A percentile compares a stretch with the other conserved stretches of the same genome.
phyloP scores from a whole-genome alignment of 2,797 vertebrate species.

The Myotis vivesi region DNA sequence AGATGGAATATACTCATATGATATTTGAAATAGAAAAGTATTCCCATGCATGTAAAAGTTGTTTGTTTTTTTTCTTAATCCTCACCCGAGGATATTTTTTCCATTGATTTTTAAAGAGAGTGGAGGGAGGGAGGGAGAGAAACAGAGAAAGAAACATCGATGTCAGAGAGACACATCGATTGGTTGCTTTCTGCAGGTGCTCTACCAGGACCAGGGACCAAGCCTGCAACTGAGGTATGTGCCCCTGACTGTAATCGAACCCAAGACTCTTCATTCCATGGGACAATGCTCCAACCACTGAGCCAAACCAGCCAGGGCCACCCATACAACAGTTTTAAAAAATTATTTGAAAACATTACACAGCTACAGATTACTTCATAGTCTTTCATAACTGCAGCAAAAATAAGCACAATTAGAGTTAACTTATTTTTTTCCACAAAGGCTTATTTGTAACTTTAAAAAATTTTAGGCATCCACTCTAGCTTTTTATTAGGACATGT shows the following conservation, averaged over 20 bases:
- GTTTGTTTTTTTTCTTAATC: too few species aligned
- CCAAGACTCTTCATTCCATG: too few species aligned
- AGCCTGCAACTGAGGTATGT: too few species aligned
- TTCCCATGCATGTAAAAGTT: background rate
- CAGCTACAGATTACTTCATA: background rate
- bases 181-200: too few species aligned
- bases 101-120: too few species aligned
- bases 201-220: too few species aligned
- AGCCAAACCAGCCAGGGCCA: background rate
- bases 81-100: too few species aligned
- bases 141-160: too few species aligned
- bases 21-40: background rate
- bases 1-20: background rate
- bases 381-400: background rate
- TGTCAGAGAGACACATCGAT: too few species aligned
- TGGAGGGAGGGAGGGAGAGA: too few species aligned
- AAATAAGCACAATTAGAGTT: constrained; percentile 6
- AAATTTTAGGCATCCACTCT: background rate
- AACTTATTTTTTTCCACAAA: constrained; percentile 2
- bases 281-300: too few species aligned
- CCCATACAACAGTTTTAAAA: background rate
- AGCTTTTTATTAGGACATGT: constrained; percentile 8
- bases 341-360: background rate
- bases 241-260: too few species aligned
- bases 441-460: constrained; percentile 12